Evolutionary conservation across 2,888 invertebrate species (phyloP).

Genomic region (Scaptomyza tumidula): DNA sequence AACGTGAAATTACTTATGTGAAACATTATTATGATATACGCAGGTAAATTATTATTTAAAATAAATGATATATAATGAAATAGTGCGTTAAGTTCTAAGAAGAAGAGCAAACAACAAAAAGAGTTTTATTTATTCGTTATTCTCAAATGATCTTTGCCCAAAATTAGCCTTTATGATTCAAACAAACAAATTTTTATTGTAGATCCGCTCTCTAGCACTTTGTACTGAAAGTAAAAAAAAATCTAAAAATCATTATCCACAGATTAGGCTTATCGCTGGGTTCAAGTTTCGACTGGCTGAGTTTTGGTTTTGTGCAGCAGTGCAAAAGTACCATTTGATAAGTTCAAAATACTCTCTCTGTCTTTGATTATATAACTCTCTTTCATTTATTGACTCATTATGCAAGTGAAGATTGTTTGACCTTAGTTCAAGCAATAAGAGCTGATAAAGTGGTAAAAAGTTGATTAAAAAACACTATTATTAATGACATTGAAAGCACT

Average conservation of each 20-base stretch:
- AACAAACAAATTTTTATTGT: neutral
- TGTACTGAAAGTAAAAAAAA: slow-evolving; percentile 28
- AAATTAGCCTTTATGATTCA: neutral
- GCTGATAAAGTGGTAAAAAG: slow-evolving; percentile 7
- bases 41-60: slow-evolving; percentile 75
- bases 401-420: slow-evolving; percentile 38
- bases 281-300: slow-evolving; percentile 46
- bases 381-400: slow-evolving; percentile 18
- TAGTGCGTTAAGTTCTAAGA: slow-evolving; percentile 78
- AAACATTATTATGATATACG: slow-evolving; percentile 69
- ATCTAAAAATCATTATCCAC: slow-evolving; percentile 20
- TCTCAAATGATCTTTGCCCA: neutral
- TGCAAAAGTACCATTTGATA: slow-evolving; percentile 42
- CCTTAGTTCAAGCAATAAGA: slow-evolving; percentile 11
- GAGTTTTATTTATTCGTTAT: slow-evolving; percentile 17
- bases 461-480: slow-evolving; percentile 11
- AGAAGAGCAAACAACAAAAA: slow-evolving; percentile 64
- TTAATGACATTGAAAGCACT: slow-evolving; percentile 13
- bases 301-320: slow-evolving; percentile 4
- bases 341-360: neutral
- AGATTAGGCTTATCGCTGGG: slow-evolving; percentile 52
- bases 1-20: slow-evolving; percentile 63
- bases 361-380: neutral
- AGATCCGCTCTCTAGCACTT: slow-evolving; percentile 27
- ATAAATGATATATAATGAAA: slow-evolving; percentile 69